Evolutionary conservation across 2,797 vertebrate genomes (phyloP), one percentile per base, ranked within the genome.

Genomic region (Rhinophrynus dorsalis): DNA sequence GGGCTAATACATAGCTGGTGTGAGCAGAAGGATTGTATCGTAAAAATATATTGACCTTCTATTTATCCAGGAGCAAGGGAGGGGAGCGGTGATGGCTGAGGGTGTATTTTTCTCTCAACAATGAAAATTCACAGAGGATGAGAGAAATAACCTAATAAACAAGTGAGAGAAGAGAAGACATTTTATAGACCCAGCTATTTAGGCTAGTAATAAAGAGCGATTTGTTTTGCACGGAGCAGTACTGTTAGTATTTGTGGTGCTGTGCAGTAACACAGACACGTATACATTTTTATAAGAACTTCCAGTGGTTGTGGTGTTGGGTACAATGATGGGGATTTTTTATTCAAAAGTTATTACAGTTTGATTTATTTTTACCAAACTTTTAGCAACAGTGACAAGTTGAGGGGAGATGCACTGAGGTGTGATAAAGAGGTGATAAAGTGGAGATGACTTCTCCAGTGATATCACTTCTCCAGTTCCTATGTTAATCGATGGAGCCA

Each of bases 31-130:
- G 67, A 60, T 40, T 73, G 20, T 51, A 69, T 61, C 76, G 65
- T 77, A 33, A 61, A 80, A 78, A 67, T 51, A 72, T 56, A 74
- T 35, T 76, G 44, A 65, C 17, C 48, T 51, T 12, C 64, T 78
- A 27, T 42, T 69, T 65, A 72, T 68, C 6, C 44, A 17, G 47
- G 6, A 29, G 50, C 27, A 55, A 11, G 55, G n/a, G 54, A 59
- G 2, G 6, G 7, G 61, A 51, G 42, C 55, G 54, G 5, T 60
- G 35, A 35, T 45, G 24, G 35, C 26, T 51, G 24, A 51, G 17
- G 2, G 24, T 27, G 5, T 30, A 40, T 47, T 59, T 66, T 66
- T 59, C 58, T 66, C 17, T 52, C 35, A 72, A 42, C 29, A 50
- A 40, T 24, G 54, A 64, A 50, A 64, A 56, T 64, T 64, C 60